phyloP scores from a whole-genome alignment of 2,797 vertebrate species.

The Oryzias sinensis region DNA sequence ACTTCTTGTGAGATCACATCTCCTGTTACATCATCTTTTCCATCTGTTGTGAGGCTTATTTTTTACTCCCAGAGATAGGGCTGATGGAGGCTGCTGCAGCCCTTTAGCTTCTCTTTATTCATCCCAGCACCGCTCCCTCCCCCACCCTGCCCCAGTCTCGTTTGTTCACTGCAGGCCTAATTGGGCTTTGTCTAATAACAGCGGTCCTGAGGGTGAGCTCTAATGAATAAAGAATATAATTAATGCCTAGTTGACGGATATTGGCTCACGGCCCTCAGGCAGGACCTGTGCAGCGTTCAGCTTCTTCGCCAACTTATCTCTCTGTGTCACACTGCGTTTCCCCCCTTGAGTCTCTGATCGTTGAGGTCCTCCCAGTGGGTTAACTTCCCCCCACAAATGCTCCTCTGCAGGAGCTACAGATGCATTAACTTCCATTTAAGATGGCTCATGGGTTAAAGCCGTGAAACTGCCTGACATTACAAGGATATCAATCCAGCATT shows the following conservation, averaged over 20 bases:
- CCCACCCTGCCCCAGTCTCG: constrained; percentile 49
- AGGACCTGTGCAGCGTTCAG: constrained; percentile 55
- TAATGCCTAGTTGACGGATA: constrained; percentile 72
- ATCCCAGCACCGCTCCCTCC: constrained; percentile 53
- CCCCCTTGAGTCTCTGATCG: constrained; percentile 1
- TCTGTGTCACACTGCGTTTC: constrained; percentile 38
- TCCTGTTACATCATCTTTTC: constrained; percentile 48
- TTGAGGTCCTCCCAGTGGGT: constrained; percentile 16
- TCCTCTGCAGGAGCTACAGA: constrained; percentile 14
- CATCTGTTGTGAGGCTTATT: constrained; percentile 32
- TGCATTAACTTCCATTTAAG: constrained; percentile 25
- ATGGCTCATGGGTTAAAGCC: constrained; percentile 18
- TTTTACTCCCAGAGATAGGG: constrained; percentile 23
- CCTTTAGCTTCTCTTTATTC: constrained; percentile 45
- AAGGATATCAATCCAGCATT: constrained; percentile 40
- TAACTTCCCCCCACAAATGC: neutral
- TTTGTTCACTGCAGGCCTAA: constrained; percentile 74
- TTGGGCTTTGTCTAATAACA: constrained; percentile 77
- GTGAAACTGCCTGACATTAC: constrained; percentile 22
- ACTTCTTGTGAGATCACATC: constrained; percentile 37
- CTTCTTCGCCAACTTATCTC: constrained; percentile 55
- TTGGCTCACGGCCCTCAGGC: constrained; percentile 62
- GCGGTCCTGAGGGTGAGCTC: constrained; percentile 55
- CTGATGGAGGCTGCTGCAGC: constrained; percentile 44
- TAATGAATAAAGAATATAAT: constrained; percentile 80